Conservation (phyloP, 2,797 vertebrate genomes). For the Danio kyathit region DNA sequence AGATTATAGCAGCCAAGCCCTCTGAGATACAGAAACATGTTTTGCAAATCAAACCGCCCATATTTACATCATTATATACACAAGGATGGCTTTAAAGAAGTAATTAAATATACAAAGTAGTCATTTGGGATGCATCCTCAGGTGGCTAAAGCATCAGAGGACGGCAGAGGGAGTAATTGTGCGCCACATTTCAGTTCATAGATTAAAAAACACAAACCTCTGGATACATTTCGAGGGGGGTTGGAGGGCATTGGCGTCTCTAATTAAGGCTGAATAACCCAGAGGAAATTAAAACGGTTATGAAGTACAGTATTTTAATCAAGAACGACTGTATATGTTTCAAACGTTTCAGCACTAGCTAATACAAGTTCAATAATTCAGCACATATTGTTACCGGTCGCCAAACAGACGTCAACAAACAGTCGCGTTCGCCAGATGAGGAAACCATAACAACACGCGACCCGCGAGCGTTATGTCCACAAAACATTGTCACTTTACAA, state of each 20-base stretch:
- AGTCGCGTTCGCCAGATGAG: neutral
- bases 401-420: neutral
- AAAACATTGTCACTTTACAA: neutral
- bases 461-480: neutral
- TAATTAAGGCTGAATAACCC: neutral
- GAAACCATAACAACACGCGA: constrained; percentile 19
- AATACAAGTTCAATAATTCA: neutral
- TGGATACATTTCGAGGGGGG: neutral
- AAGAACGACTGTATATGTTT: neutral
- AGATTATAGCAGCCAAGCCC: neutral
- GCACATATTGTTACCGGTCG: neutral
- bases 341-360: neutral
- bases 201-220: neutral
- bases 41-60: neutral
- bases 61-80: constrained; percentile 19
- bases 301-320: neutral
- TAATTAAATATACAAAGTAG: constrained; percentile 70
- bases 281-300: neutral
- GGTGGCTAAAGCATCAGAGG: constrained; percentile 53
- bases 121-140: constrained; percentile 64
- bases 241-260: neutral
- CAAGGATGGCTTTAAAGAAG: constrained; percentile 64
- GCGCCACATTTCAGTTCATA: constrained; percentile 9
- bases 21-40: neutral
- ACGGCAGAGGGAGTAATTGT: constrained; percentile 65